Evolutionary conservation across 2,113 vertebrate genomes (phyloP).

Genomic region (Gambusia affinis): DNA sequence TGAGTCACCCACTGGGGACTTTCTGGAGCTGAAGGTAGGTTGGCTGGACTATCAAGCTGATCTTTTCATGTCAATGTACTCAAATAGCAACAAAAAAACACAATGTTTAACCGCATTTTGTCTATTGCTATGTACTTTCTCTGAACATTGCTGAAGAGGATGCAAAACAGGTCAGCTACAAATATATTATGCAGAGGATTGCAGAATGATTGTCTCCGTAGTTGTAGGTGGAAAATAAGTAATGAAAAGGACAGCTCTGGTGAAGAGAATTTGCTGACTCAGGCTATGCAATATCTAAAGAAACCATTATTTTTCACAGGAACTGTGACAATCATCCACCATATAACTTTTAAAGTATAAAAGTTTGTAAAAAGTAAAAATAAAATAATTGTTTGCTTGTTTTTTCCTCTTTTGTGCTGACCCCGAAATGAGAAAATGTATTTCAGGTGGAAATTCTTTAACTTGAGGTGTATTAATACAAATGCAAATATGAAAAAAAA

Average conservation of each 20-base stretch:
- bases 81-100: not conserved
- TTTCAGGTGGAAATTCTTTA: no score
- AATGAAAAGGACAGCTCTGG: not conserved
- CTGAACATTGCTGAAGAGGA: not conserved
- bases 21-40: not conserved
- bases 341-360: not conserved
- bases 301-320: not conserved
- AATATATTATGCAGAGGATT: not conserved
- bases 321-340: not conserved
- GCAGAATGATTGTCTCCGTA: not conserved
- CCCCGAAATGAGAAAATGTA: not conserved
- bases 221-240: not conserved
- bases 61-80: not conserved
- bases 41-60: not conserved
- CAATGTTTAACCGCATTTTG: not conserved
- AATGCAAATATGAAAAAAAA: not conserved
- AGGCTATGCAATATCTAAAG: not conserved
- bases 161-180: not conserved
- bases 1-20: not conserved
- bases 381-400: not conserved
- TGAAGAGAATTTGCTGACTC: no score
- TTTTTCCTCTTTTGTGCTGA: not conserved
- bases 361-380: not conserved
- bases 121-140: not conserved
- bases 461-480: not conserved